These are phyloP conservation scores for Turritopsis rubra DNA, from an alignment of 30 jellyfish, hydroid and myxozoan species.

Conservation along the genomic window DNA sequence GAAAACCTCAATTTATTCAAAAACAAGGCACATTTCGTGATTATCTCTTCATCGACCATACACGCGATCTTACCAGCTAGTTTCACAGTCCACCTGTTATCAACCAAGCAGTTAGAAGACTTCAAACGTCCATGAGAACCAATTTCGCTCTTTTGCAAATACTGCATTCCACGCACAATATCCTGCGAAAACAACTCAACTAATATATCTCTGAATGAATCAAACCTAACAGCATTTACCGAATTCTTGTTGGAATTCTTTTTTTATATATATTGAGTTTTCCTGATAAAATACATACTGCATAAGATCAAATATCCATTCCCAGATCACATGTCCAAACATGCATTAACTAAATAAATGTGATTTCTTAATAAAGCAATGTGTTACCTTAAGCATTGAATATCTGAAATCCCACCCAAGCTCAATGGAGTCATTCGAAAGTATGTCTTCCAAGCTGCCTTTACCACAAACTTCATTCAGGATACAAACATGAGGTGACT, in stretches of 20 bases:
- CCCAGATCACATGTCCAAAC: too few relatives aligned
- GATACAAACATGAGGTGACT: constrained; percentile 39
- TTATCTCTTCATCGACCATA: neutral
- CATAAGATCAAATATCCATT: too few relatives aligned
- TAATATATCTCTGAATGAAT: too few relatives aligned
- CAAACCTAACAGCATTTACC: too few relatives aligned
- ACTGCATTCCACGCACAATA: constrained; percentile 57
- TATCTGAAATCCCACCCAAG: constrained; percentile 58
- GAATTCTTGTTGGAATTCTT: too few relatives aligned
- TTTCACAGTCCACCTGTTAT: constrained; percentile 88
- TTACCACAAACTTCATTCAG: constrained; percentile 57
- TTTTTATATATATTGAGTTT: too few relatives aligned
- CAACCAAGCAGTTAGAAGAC: constrained; percentile 78
- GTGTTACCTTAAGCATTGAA: constrained; percentile 45
- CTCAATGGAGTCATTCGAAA: constrained; percentile 35
- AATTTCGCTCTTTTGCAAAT: constrained; percentile 65
- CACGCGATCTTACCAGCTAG: constrained; percentile 45
- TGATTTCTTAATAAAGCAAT: neutral
- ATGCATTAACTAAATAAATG: too few relatives aligned
- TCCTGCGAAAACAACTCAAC: neutral
- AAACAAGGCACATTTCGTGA: too few relatives aligned
- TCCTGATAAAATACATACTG: too few relatives aligned
- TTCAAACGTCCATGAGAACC: constrained; percentile 97
- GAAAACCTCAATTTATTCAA: too few relatives aligned
- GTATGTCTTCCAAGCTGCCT: constrained; percentile 50